These are phyloP conservation scores for Platycercus adscitus DNA, from an alignment of 2,113 vertebrate species.

Conservation along the genomic window DNA sequence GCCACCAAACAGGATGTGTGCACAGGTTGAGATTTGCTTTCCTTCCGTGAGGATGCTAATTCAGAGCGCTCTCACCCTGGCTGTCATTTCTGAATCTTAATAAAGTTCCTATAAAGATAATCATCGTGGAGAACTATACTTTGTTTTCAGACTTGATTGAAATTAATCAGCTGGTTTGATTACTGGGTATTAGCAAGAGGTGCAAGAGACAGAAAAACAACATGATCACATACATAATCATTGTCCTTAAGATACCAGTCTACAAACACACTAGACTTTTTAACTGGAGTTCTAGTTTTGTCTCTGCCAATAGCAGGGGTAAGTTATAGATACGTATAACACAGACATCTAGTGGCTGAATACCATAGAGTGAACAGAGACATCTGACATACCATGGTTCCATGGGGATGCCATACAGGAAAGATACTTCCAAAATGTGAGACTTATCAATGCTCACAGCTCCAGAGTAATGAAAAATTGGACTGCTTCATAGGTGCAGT, in stretches of 20 bases:
- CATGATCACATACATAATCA: background rate
- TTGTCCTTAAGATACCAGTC: background rate
- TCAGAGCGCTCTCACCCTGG: background rate
- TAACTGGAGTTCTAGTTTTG: background rate
- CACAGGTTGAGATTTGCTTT: background rate
- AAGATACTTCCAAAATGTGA: background rate
- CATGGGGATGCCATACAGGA: background rate
- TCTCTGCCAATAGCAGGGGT: background rate
- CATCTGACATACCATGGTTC: background rate
- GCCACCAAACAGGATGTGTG: background rate
- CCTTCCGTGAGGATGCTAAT: background rate
- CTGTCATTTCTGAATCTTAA: background rate
- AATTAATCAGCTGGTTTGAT: slow-evolving; percentile 23
- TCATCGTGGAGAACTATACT: background rate
- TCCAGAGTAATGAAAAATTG: background rate
- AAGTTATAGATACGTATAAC: accelerated
- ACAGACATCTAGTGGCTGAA: background rate
- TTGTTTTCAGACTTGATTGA: background rate
- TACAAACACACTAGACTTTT: background rate
- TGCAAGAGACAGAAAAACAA: background rate
- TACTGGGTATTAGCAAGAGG: background rate
- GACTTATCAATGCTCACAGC: background rate
- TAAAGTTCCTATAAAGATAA: background rate
- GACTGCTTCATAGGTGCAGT: background rate
- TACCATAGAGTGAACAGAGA: background rate